Evolutionary conservation across 2,113 vertebrate genomes (phyloP).

Genomic region (Callionymus lyra): DNA sequence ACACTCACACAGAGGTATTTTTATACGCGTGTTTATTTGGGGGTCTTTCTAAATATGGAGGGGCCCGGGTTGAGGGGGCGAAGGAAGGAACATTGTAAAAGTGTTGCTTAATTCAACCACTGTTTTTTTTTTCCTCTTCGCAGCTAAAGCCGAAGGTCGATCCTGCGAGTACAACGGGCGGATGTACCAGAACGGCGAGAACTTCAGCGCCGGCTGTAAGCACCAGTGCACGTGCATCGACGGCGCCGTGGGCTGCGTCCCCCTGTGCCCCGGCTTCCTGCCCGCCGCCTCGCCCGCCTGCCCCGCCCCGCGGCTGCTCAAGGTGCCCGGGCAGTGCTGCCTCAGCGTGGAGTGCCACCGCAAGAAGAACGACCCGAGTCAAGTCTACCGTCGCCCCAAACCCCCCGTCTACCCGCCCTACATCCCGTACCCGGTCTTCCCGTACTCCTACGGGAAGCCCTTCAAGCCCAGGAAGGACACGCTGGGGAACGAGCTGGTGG

Average conservation of each 20-base stretch:
- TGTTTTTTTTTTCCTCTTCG: too few species aligned
- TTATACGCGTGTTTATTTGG: slow-evolving; percentile 50
- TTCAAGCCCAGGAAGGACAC: slow-evolving; percentile 46
- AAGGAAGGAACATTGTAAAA: slow-evolving; percentile 47
- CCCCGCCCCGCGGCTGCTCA: slow-evolving; percentile 62
- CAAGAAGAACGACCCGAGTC: too few species aligned
- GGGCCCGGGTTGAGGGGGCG: slow-evolving; percentile 38
- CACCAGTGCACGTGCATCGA: slow-evolving; percentile 79
- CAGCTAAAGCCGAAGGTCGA: slow-evolving; percentile 73
- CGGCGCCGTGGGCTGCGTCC: slow-evolving; percentile 72
- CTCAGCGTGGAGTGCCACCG: slow-evolving; percentile 65
- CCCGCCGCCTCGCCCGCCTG: slow-evolving; percentile 63
- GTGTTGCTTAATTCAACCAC: too few species aligned
- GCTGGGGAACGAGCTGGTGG: slow-evolving; percentile 60
- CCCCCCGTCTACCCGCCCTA: too few species aligned
- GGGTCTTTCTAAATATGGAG: slow-evolving; percentile 53
- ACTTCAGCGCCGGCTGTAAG: slow-evolving; percentile 71
- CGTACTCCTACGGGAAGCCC: slow-evolving; percentile 37
- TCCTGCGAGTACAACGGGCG: slow-evolving; percentile 72
- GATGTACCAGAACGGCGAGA: slow-evolving; percentile 74
- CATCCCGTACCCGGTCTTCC: too few species aligned
- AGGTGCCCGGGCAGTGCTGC: slow-evolving; percentile 73
- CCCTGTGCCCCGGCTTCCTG: slow-evolving; percentile 68
- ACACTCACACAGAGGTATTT: slow-evolving; percentile 45
- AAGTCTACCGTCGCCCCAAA: slow-evolving; percentile 45